Evolutionary conservation across 2,888 invertebrate genomes (phyloP).

Genomic region (Tenthredo distinguenda): DNA sequence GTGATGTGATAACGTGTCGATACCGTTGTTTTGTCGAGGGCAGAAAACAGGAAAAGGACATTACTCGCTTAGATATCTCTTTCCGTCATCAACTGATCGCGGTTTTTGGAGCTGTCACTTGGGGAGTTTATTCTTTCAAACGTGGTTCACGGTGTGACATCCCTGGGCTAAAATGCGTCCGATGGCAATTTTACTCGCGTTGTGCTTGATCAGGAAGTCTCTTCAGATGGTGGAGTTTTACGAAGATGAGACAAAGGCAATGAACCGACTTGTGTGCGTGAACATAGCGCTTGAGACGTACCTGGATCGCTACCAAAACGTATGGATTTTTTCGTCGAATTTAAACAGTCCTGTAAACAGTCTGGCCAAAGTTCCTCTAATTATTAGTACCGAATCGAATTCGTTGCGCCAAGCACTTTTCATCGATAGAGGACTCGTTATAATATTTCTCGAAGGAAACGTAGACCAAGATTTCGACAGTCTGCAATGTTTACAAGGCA

Average conservation of each 20-base stretch:
- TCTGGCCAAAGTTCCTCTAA: neutral
- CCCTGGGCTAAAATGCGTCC: neutral
- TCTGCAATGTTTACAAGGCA: neutral
- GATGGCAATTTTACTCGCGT: neutral
- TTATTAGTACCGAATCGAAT: neutral
- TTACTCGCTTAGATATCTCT: neutral
- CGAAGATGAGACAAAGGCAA: neutral
- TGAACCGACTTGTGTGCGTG: neutral
- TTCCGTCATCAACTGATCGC: neutral
- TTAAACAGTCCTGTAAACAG: neutral
- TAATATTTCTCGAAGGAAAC: constrained; percentile 38
- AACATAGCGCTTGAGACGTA: neutral
- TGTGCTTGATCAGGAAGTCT: neutral
- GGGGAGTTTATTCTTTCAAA: neutral
- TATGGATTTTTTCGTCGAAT: neutral
- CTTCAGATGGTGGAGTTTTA: neutral
- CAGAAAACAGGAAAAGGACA: neutral
- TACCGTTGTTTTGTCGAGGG: neutral
- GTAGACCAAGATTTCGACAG: neutral
- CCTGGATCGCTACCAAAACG: neutral
- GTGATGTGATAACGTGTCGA: neutral
- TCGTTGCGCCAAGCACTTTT: neutral
- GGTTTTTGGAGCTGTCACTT: neutral
- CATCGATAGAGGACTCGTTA: neutral
- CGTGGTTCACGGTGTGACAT: neutral